Conservation (phyloP, 2,113 vertebrate genomes). For the Oreochromis niloticus region DNA sequence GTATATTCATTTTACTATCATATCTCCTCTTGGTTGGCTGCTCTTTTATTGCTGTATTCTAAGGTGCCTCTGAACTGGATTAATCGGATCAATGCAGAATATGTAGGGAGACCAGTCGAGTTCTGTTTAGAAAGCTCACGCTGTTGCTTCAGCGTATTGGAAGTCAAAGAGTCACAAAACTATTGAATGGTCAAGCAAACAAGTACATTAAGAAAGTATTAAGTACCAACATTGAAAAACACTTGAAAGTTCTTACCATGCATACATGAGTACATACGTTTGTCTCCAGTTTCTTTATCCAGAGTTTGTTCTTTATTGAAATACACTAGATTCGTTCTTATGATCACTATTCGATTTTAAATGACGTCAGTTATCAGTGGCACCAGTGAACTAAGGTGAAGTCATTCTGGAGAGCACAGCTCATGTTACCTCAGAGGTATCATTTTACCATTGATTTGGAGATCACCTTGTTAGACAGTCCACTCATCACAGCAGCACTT, state of each 20-base stretch:
- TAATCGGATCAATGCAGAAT: background rate
- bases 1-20: background rate
- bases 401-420: background rate
- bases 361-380: accelerated
- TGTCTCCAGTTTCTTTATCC: background rate
- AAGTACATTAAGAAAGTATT: background rate
- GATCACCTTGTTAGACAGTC: background rate
- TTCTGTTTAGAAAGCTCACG: background rate
- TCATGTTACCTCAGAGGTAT: background rate
- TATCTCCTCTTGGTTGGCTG: background rate
- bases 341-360: accelerated
- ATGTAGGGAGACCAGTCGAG: background rate
- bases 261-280: background rate
- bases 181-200: background rate
- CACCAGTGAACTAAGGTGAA: background rate
- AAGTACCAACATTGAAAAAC: background rate
- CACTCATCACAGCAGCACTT: background rate
- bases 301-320: background rate
- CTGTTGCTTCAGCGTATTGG: accelerated
- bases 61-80: background rate
- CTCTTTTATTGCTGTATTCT: background rate
- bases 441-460: background rate
- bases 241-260: background rate
- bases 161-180: background rate
- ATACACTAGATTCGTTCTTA: background rate